Base-by-base conservation (phyloP, 1,140 invertebrate species). In the Danaus plexippus region DNA sequence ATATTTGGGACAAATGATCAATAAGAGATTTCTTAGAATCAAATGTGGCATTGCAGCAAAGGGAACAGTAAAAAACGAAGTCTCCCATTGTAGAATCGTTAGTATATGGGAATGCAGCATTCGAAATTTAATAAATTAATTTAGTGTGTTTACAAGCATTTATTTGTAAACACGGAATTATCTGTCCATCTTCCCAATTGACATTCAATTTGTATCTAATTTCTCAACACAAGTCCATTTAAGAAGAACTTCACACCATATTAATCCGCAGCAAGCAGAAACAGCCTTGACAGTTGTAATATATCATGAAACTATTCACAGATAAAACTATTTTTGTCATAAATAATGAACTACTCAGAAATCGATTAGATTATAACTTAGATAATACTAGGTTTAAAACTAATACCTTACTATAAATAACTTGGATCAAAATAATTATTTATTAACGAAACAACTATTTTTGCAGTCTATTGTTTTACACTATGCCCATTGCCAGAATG, bases 21-120 rank as follows among this genome's bases (percentile, higher is more conserved):
- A 90, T 87, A 46, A 92, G 80, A 47, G 85, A 80, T 65, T 89
- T 73, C 47, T 87, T 88, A 61, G 87, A 89, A 54, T 81, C 72
- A 77, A 92, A 92, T 52, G 81, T 88, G 73, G 90, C 87, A 47
- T 88, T 88, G 65, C 91, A 92, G 66, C 91, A 92, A 75, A 92
- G 86, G 6, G 91, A 90, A 64, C 91, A 92, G 55, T 87, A 75
- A 11, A 91, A 73, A 57, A 72, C 73, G 61, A 85, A 63, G 18
- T 88, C 88, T 73, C 87, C 88, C 89, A 90, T 90, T 72, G 64
- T 78, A 62, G 56, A 46, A 18, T 55, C 43, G 46, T 47, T 11
- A 15, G 11, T 22, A 41, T 12, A 57, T 46, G 40, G 32, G 15
- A 11, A 51, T 57, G 12, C 52, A 52, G 41, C 47, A 15, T 40